Percentiles rank a stretch among this genome's conserved stretches.
phyloP scores from a whole-genome alignment of 2,888 invertebrate genomes.

The Cistogaster globosa region DNA sequence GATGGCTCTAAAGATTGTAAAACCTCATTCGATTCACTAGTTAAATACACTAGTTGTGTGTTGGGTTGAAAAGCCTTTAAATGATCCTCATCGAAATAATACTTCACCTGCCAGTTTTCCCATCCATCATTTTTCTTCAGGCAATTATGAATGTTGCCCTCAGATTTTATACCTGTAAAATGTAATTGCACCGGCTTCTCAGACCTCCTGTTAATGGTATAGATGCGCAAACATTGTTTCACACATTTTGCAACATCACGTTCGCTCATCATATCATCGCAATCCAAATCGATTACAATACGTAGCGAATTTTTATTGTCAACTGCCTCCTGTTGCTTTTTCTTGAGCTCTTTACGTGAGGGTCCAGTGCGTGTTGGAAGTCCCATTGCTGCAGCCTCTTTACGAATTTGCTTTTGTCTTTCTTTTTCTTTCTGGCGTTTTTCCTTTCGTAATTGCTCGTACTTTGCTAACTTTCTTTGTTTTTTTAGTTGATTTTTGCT shows the following conservation, averaged over 20 bases:
- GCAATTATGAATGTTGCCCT: constrained; percentile 88
- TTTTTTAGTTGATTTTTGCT: constrained; percentile 85
- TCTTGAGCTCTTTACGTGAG: constrained; percentile 90
- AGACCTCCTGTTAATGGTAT: constrained; percentile 94
- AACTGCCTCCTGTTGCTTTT: constrained; percentile 76
- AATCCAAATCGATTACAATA: constrained; percentile 94
- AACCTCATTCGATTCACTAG: constrained; percentile 96
- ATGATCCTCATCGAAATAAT: constrained; percentile 87
- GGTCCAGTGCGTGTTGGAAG: constrained; percentile 87
- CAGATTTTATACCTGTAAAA: constrained; percentile 88
- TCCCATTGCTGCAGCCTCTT: constrained; percentile 88
- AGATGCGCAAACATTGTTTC: constrained; percentile 95
- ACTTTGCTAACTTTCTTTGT: constrained; percentile 88
- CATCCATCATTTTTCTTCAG: constrained; percentile 93
- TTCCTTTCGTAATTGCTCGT: constrained; percentile 87
- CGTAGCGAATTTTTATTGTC: constrained; percentile 77
- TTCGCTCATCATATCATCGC: constrained; percentile 94
- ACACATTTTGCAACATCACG: constrained; percentile 94
- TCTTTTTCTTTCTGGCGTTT: constrained; percentile 85
- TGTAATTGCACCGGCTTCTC: constrained; percentile 91
- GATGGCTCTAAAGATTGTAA: constrained; percentile 89
- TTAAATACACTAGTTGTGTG: constrained; percentile 93
- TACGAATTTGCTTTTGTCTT: constrained; percentile 87
- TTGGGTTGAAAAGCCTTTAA: constrained; percentile 87
- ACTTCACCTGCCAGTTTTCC: constrained; percentile 95